These are phyloP conservation scores for Boleophthalmus pectinirostris DNA, from an alignment of 2,113 vertebrate species.

Conservation along the genomic window DNA sequence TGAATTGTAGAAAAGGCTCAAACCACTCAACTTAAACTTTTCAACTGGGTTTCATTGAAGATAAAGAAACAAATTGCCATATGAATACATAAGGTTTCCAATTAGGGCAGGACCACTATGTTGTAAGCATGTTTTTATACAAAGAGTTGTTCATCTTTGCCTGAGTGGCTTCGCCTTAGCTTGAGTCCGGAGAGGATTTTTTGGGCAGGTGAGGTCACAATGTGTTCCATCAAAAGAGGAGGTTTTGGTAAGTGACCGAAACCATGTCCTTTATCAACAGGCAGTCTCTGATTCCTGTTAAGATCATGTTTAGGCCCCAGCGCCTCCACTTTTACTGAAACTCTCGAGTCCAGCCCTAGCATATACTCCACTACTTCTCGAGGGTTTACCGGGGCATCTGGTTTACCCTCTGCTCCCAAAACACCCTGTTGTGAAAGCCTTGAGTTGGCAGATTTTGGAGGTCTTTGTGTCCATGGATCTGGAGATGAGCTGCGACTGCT, in stretches of 20 bases:
- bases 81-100: not conserved
- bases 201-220: conserved; percentile 55
- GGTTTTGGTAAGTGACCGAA: conserved; percentile 46
- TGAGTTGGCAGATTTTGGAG: conserved; percentile 60
- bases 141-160: conserved; percentile 75
- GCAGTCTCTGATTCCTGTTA: conserved; percentile 36
- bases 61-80: not conserved
- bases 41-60: conserved; percentile 2
- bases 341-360: conserved; percentile 51
- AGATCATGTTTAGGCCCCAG: conserved; percentile 13
- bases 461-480: conserved; percentile 44
- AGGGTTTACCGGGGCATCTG: conserved; percentile 21
- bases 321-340: conserved; percentile 1
- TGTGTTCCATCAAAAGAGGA: conserved; percentile 40
- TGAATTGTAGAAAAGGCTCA: conserved; percentile 4
- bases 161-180: conserved; percentile 67
- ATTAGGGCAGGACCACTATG: not conserved
- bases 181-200: conserved; percentile 75
- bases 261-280: conserved; percentile 29
- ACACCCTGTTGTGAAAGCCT: conserved; percentile 61
- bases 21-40: conserved; percentile 9
- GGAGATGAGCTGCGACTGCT: conserved; percentile 67
- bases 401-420: conserved; percentile 2
- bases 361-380: conserved; percentile 62
- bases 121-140: conserved; percentile 52